Percentiles rank a stretch among this genome's conserved stretches.
Conservation (phyloP, 2,113 vertebrate species). For the Thalassoma bifasciatum region DNA sequence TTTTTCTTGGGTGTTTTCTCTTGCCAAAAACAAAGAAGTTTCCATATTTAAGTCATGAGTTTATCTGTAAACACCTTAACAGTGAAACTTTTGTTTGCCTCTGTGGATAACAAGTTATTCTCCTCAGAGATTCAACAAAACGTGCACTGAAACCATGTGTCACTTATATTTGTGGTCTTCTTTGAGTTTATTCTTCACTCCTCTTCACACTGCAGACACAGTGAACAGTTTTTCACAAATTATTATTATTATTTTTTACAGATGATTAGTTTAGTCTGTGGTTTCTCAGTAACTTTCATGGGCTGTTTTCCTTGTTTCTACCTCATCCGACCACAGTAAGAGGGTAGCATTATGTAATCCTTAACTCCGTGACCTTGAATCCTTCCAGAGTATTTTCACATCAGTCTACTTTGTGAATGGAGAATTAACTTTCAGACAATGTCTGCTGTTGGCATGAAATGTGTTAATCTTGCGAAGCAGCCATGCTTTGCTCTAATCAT, state of each 20-base stretch:
- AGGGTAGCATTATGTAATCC: constrained; percentile 60
- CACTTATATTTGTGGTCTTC: constrained; percentile 5
- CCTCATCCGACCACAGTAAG: constrained; percentile 37
- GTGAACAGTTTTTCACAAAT: neutral
- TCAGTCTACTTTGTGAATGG: constrained; percentile 67
- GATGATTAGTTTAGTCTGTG: constrained; percentile 23
- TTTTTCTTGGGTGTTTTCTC: no score
- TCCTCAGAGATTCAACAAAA: neutral
- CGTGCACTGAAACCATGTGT: neutral
- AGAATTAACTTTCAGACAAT: constrained; percentile 63
- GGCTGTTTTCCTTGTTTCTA: neutral
- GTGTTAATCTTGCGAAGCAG: constrained; percentile 72
- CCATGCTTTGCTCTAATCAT: constrained; percentile 44
- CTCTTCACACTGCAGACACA: neutral
- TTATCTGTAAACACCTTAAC: neutral
- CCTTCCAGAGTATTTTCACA: constrained; percentile 51
- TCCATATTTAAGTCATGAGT: neutral
- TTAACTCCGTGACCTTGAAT: constrained; percentile 63
- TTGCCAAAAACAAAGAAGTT: no score
- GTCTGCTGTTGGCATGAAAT: constrained; percentile 52
- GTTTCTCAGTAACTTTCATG: constrained; percentile 20
- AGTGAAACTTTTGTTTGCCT: neutral
- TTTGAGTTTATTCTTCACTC: constrained; percentile 33
- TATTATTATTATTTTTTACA: no score
- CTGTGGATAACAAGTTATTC: neutral